Evolutionary conservation across 2,797 vertebrate genomes (phyloP).

Genomic region (Esox masquinongy): DNA sequence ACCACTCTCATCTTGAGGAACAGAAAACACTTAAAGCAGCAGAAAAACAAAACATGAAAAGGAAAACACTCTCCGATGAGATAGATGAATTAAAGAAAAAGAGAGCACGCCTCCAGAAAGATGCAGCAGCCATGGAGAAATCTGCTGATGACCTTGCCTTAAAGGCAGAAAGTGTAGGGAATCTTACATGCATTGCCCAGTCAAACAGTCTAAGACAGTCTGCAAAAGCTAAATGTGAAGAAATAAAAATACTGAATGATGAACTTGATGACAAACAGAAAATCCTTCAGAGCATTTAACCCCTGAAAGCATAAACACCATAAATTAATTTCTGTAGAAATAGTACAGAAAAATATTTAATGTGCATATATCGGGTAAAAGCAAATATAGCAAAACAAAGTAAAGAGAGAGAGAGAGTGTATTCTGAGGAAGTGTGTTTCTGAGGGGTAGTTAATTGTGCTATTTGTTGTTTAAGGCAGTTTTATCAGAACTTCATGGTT

Average conservation of each 20-base stretch:
- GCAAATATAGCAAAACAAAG: neutral
- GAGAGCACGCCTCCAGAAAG: neutral
- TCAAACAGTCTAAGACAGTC: slow-evolving; percentile 12
- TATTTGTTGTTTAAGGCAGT: slow-evolving; percentile 16
- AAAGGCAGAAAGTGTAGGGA: slow-evolving; percentile 2
- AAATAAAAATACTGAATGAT: slow-evolving; percentile 19
- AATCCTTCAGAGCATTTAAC: slow-evolving; percentile 13
- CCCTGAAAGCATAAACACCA: slow-evolving; percentile 16
- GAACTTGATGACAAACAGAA: slow-evolving; percentile 20
- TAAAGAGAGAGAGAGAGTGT: no score
- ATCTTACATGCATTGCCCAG: slow-evolving; percentile 9
- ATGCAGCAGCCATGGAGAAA: neutral
- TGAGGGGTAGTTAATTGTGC: slow-evolving; percentile 16
- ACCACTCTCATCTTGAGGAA: slow-evolving; percentile 6
- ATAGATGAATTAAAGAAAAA: slow-evolving; percentile 8
- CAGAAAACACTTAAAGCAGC: neutral
- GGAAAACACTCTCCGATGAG: neutral
- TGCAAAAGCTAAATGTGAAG: slow-evolving; percentile 11
- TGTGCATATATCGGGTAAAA: no score
- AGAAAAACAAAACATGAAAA: neutral
- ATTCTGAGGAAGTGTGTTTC: slow-evolving; percentile 7
- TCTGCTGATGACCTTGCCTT: slow-evolving; percentile 3
- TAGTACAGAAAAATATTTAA: no score
- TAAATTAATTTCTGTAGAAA: no score
- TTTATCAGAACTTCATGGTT: slow-evolving; percentile 9